Evolutionary conservation across 2,113 vertebrate genomes (phyloP).

Genomic region (Alligator mississippiensis): DNA sequence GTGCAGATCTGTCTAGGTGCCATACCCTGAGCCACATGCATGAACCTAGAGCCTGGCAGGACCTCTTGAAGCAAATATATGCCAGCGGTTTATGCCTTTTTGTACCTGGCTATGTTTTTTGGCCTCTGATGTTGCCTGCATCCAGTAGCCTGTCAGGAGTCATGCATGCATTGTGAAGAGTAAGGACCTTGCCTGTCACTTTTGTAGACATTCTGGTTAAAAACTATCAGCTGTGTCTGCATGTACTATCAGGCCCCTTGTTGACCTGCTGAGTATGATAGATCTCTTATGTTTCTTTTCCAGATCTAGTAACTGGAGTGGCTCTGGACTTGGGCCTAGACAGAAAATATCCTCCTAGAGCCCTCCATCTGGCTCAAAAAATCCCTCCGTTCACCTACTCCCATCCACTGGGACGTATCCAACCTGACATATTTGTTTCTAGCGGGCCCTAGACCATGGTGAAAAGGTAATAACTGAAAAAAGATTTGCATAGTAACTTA

Average conservation of each 20-base stretch:
- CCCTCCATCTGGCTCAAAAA: background rate
- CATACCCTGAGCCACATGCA: background rate
- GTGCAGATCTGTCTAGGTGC: background rate
- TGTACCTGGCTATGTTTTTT: background rate
- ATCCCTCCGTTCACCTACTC: background rate
- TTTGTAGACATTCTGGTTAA: background rate
- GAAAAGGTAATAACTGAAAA: background rate
- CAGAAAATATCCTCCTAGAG: background rate
- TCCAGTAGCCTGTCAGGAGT: background rate
- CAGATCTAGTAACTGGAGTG: background rate
- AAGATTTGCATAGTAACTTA: background rate
- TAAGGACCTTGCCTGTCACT: background rate
- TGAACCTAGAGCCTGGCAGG: background rate
- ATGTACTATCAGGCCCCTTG: background rate
- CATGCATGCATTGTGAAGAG: background rate
- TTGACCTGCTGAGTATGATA: background rate
- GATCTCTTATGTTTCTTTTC: background rate
- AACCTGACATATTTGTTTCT: background rate
- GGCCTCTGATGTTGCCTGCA: background rate
- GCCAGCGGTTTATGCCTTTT: background rate
- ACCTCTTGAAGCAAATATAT: too few relatives aligned
- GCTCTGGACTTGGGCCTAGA: rapidly evolving
- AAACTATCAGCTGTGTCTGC: background rate
- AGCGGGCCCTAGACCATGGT: background rate
- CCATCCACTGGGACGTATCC: background rate